Conservation (phyloP, 2,113 vertebrate genomes). For the Psilopogon haemacephalus region DNA sequence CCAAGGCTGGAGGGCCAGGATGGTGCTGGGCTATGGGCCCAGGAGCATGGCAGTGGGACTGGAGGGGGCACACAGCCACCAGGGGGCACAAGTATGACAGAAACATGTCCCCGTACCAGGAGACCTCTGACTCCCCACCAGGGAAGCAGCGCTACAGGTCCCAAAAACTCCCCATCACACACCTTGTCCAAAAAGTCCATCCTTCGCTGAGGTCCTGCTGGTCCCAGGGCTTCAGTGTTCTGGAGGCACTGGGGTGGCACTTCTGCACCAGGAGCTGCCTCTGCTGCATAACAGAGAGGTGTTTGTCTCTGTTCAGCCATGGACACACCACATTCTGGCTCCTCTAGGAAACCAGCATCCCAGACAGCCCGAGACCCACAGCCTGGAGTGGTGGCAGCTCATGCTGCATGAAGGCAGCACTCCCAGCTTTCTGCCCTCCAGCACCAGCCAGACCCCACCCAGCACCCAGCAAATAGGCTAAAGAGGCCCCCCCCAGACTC, state of each 20-base stretch:
- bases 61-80: conserved; percentile 7
- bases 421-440: background rate
- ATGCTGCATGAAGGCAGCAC: background rate
- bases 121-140: background rate
- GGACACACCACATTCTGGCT: background rate
- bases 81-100: conserved; percentile 56
- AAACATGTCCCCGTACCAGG: background rate
- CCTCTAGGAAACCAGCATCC: background rate
- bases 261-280: background rate
- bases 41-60: background rate
- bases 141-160: background rate
- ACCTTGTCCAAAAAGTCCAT: background rate
- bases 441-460: background rate
- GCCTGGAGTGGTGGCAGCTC: fast-evolving
- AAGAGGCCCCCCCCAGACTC: background rate
- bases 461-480: background rate
- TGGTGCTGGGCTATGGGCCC: background rate
- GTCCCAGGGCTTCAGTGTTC: too few species aligned
- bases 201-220: background rate
- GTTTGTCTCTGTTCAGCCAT: background rate
- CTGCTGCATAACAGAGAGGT: fast-evolving
- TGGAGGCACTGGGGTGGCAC: background rate
- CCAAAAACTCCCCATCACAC: background rate
- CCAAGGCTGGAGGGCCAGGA: background rate
- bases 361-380: background rate